These are phyloP conservation scores for Passer montanus DNA, from an alignment of 2,113 vertebrate genomes.

Conservation along the genomic window DNA sequence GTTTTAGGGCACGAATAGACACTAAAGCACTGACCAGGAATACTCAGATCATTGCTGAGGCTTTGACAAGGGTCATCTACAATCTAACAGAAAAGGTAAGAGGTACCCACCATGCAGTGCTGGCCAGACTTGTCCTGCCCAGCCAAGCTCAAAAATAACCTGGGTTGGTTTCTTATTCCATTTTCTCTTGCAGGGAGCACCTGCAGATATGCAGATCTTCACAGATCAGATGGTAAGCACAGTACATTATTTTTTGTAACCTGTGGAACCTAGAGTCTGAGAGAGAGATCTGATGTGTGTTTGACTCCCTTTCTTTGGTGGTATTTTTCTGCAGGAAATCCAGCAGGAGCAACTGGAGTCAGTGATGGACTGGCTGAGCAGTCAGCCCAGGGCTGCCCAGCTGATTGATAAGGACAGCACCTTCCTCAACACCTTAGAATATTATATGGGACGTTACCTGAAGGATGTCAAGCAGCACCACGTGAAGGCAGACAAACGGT, in stretches of 20 bases:
- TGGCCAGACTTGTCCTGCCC: background rate
- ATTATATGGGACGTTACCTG: constrained; percentile 89
- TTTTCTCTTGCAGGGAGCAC: constrained; percentile 80
- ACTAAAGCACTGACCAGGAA: constrained; percentile 88
- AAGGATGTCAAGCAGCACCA: constrained; percentile 95
- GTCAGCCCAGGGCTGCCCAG: constrained; percentile 93
- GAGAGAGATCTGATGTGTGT: background rate
- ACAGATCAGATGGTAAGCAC: constrained; percentile 93
- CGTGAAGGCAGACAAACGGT: constrained; percentile 95
- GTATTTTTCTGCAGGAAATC: constrained; percentile 79
- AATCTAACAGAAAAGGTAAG: constrained; percentile 96
- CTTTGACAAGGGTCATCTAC: constrained; percentile 94
- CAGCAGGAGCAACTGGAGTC: constrained; percentile 94
- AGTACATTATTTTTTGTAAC: background rate
- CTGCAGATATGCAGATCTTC: constrained; percentile 92
- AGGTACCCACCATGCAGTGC: accelerated
- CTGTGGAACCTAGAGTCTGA: background rate
- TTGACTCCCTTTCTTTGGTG: background rate
- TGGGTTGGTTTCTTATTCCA: accelerated
- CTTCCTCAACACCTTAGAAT: constrained; percentile 91
- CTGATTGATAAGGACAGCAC: constrained; percentile 93
- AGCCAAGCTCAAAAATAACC: background rate
- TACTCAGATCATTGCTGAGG: constrained; percentile 90
- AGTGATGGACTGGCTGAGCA: constrained; percentile 93
- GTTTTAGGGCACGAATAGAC: constrained; percentile 86